Evolutionary conservation across 2,797 vertebrate species (phyloP).

Genomic region (Halcyon smyrnensis): DNA sequence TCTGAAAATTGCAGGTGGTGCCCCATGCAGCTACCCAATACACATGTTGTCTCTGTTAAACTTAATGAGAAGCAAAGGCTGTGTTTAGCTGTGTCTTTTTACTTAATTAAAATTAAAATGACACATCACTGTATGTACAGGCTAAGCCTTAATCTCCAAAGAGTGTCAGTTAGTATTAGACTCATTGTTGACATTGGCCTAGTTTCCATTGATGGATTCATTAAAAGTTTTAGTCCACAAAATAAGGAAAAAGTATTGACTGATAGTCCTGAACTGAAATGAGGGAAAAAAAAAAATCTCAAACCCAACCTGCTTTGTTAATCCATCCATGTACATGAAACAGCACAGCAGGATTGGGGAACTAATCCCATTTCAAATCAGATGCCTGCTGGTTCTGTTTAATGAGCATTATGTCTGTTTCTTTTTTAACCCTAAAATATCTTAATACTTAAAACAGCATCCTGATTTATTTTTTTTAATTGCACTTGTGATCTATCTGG

Average conservation of each 20-base stretch:
- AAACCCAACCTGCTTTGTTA: constrained; percentile 33
- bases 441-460: neutral
- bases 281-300: neutral
- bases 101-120: constrained; percentile 53
- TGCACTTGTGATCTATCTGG: neutral
- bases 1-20: neutral
- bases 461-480: neutral
- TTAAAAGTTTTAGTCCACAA: constrained; percentile 55
- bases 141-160: constrained; percentile 12
- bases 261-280: constrained; percentile 15
- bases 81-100: constrained; percentile 18
- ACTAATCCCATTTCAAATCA: constrained; percentile 66
- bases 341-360: constrained; percentile 52
- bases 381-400: constrained; percentile 55
- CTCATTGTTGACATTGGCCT: constrained; percentile 44
- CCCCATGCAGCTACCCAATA: neutral
- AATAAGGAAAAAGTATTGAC: constrained; percentile 25
- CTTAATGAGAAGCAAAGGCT: constrained; percentile 2
- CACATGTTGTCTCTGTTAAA: neutral
- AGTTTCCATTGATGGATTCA: constrained; percentile 49
- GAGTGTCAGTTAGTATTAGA: constrained; percentile 45
- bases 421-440: constrained; percentile 37
- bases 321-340: constrained; percentile 43
- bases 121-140: neutral
- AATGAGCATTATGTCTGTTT: constrained; percentile 28